Conservation (phyloP, 2,797 vertebrate genomes). For the Catostomus latipinnis region DNA sequence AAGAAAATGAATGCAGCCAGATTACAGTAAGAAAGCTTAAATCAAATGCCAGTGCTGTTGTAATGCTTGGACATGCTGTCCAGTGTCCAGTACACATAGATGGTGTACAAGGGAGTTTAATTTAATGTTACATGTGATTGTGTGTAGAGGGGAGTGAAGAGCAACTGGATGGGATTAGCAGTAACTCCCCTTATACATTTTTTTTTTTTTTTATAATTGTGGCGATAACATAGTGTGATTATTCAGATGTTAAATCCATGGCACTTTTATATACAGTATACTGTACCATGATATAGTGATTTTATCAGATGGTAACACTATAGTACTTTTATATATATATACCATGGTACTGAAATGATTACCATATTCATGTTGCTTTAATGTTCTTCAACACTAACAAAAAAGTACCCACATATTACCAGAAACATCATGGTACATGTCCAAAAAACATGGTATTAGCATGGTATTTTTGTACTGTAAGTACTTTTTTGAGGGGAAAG, state of each 20-base stretch:
- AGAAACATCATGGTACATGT: too few species aligned
- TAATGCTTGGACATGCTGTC: neutral
- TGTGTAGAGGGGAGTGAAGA: neutral
- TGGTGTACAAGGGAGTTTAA: neutral
- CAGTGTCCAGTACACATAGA: neutral
- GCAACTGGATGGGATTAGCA: neutral
- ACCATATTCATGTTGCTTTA: too few species aligned
- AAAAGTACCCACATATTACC: too few species aligned
- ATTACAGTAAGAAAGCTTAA: conserved; percentile 49
- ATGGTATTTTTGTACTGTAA: too few species aligned
- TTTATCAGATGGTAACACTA: neutral
- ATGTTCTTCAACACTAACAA: too few species aligned
- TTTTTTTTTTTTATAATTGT: too few species aligned
- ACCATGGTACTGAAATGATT: neutral
- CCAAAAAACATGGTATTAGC: too few species aligned
- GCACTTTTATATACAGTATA: too few species aligned
- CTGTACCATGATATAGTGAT: neutral
- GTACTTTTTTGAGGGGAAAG: too few species aligned
- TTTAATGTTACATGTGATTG: neutral
- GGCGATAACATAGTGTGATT: too few species aligned
- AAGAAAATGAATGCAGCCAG: conserved; percentile 44
- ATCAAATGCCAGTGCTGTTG: conserved; percentile 55
- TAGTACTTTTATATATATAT: neutral
- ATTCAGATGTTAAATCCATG: too few species aligned
- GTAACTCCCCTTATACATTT: too few species aligned